phyloP scores from a whole-genome alignment of 2,888 invertebrate species.

The Leucoptera coffeella region DNA sequence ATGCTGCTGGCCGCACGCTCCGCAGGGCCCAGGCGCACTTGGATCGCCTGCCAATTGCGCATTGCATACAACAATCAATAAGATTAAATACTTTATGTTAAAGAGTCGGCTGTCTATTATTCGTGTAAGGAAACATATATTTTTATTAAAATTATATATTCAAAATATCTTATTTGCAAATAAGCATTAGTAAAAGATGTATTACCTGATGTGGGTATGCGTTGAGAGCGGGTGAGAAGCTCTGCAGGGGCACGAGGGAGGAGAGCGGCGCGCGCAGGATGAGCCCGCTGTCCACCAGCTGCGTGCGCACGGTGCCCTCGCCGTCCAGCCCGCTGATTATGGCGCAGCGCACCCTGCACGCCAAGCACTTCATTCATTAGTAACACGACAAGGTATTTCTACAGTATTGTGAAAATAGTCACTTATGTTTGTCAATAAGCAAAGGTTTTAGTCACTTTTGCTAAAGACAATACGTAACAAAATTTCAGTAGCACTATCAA shows the following conservation, averaged over 20 bases:
- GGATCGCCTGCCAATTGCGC: constrained; percentile 44
- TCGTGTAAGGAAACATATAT: too few relatives aligned
- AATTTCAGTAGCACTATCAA: not conserved
- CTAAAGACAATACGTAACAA: too few relatives aligned
- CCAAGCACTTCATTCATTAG: not conserved
- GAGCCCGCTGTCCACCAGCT: constrained; percentile 39
- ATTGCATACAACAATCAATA: too few relatives aligned
- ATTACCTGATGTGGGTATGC: constrained; percentile 53
- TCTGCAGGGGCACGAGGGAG: constrained; percentile 32
- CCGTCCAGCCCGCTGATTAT: constrained; percentile 39
- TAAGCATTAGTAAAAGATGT: too few relatives aligned
- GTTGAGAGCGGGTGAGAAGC: constrained; percentile 49
- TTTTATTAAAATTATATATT: too few relatives aligned
- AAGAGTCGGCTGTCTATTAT: too few relatives aligned
- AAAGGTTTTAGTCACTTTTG: too few relatives aligned
- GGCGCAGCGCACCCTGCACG: constrained; percentile 30
- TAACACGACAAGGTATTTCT: not conserved
- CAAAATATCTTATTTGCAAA: too few relatives aligned
- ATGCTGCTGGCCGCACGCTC: constrained; percentile 40
- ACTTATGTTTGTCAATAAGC: too few relatives aligned
- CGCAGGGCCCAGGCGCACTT: constrained; percentile 52
- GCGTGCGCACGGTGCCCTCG: constrained; percentile 39
- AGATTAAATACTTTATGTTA: too few relatives aligned
- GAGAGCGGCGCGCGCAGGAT: constrained; percentile 39
- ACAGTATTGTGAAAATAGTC: too few relatives aligned